Evolutionary conservation across 2,888 invertebrate species (phyloP).

Genomic region (Mimachlamys varia): DNA sequence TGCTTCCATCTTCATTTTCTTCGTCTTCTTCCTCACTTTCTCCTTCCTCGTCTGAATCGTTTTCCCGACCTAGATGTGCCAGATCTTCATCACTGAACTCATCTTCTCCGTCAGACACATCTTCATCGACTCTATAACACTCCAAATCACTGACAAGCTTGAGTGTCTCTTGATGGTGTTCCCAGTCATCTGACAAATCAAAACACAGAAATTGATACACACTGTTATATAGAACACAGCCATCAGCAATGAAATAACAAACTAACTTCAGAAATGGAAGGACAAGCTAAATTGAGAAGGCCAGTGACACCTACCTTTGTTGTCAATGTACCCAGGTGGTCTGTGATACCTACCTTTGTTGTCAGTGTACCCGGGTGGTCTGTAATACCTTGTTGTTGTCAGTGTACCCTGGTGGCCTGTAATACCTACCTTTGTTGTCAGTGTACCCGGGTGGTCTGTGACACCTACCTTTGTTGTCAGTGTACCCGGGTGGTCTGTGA

Average conservation of each 20-base stretch:
- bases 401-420: not conserved
- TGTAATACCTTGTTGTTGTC: too few species aligned
- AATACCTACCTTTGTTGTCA: slow-evolving; percentile 65
- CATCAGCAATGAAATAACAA: not conserved
- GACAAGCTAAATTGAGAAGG: too few species aligned
- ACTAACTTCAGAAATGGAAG: too few species aligned
- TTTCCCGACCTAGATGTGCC: not conserved
- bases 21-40: slow-evolving; percentile 19
- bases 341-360: too few species aligned
- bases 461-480: slow-evolving; percentile 80
- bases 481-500: not conserved
- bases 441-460: slow-evolving; percentile 86
- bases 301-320: not conserved
- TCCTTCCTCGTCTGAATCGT: not conserved
- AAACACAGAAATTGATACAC: too few species aligned
- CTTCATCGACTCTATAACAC: not conserved
- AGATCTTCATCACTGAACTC: slow-evolving; percentile 34
- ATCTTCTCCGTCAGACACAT: not conserved
- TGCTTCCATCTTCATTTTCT: not conserved
- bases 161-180: slow-evolving; percentile 82
- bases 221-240: not conserved
- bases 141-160: slow-evolving; percentile 82
- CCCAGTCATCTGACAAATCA: slow-evolving; percentile 84
- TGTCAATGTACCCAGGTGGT: not conserved
- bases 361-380: too few species aligned